phyloP scores from a whole-genome alignment of 2,797 vertebrate species.

The Lepus townsendii region DNA sequence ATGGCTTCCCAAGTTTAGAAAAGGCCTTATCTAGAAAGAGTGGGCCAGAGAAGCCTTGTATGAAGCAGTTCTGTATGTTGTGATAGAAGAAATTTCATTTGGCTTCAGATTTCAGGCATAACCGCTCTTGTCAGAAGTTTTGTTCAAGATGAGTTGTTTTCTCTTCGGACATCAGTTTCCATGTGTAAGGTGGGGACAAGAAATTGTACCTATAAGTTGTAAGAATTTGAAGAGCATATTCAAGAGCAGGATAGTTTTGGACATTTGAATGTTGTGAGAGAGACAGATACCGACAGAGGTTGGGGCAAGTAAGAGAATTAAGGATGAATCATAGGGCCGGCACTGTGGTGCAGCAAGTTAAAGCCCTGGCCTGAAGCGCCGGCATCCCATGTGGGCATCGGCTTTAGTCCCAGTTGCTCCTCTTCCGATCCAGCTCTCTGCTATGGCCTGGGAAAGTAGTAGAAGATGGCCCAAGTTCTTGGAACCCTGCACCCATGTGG shows the following conservation, averaged over 20 bases:
- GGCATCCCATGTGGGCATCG: too few species aligned
- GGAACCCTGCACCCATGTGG: too few species aligned
- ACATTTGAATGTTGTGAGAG: neutral
- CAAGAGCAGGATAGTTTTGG: neutral
- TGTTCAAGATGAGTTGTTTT: neutral
- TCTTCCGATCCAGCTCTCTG: too few species aligned
- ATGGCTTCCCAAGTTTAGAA: neutral
- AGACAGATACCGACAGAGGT: neutral
- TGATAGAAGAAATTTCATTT: neutral
- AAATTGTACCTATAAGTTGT: neutral
- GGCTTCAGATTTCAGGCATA: neutral
- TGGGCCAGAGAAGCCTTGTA: neutral
- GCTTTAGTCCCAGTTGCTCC: too few species aligned
- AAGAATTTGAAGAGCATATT: neutral
- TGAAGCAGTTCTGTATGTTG: neutral
- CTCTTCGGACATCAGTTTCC: neutral
- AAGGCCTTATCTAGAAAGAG: neutral
- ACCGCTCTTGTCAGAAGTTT: neutral
- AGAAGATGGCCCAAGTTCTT: too few species aligned
- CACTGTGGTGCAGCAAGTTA: too few species aligned
- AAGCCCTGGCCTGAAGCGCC: too few species aligned
- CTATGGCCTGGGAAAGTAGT: too few species aligned
- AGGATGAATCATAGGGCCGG: neutral
- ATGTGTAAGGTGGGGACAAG: neutral
- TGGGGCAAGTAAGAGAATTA: too few species aligned